A percentile compares a stretch with the other conserved stretches of the same genome.
Conservation (phyloP, 2,797 vertebrate species). For the Takifugu rubripes region DNA sequence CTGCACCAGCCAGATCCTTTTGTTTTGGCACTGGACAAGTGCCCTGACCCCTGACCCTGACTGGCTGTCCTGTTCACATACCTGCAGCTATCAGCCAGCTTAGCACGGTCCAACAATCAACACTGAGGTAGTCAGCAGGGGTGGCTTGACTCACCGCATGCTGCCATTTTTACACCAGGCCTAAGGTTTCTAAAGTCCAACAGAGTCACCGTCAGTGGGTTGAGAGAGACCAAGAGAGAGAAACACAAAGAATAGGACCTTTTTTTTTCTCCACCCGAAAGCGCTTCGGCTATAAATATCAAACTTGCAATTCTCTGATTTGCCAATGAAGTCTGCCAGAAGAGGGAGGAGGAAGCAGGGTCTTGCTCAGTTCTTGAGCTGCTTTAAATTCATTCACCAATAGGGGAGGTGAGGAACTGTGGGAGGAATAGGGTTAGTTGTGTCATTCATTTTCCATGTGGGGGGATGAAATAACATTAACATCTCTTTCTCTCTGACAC, state of each 20-base stretch:
- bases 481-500: conserved; percentile 63
- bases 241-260: conserved; percentile 31
- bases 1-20: conserved; percentile 32
- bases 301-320: conserved; percentile 72
- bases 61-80: conserved; percentile 24
- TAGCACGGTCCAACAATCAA: conserved; percentile 34
- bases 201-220: conserved; percentile 67
- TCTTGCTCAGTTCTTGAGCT: conserved; percentile 49
- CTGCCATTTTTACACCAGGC: conserved; percentile 68
- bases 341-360: conserved; percentile 48
- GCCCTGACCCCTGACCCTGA: conserved; percentile 25
- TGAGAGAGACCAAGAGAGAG: conserved; percentile 33
- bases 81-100: conserved; percentile 42
- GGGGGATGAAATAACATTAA: conserved; percentile 66
- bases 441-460: conserved; percentile 66
- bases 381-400: conserved; percentile 66
- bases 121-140: conserved; percentile 38
- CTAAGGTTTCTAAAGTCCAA: conserved; percentile 66
- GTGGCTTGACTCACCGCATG: conserved; percentile 58
- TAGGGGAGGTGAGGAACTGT: conserved; percentile 33
- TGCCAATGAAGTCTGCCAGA: conserved; percentile 65
- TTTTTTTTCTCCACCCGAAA: conserved; percentile 44
- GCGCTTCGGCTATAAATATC: conserved; percentile 74
- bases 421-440: conserved; percentile 41
- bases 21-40: conserved; percentile 30